Evolutionary conservation across 1,140 invertebrate species (phyloP).

Genomic region (Drosophila triauraria): DNA sequence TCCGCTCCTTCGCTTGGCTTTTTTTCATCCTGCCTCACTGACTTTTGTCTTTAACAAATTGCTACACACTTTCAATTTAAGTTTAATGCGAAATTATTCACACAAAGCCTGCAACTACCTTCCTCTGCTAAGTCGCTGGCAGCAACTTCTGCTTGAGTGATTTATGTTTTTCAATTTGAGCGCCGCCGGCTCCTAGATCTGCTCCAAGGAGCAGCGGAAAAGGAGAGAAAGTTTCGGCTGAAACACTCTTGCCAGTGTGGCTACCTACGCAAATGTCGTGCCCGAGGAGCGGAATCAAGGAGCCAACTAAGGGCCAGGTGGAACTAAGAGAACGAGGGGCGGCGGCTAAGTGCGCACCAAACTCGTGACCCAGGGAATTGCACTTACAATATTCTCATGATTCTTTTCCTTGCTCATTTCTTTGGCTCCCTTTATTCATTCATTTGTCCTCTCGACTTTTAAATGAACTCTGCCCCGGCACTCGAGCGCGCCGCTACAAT

Average conservation of each 20-base stretch:
- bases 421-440: slow-evolving; percentile 71
- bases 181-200: slow-evolving; percentile 20
- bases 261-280: slow-evolving; percentile 54
- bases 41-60: slow-evolving; percentile 81
- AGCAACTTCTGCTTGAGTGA: slow-evolving; percentile 79
- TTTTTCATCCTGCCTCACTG: slow-evolving; percentile 41
- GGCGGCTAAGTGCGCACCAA: slow-evolving; percentile 12
- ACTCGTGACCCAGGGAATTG: slow-evolving; percentile 61
- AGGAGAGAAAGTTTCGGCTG: slow-evolving; percentile 42
- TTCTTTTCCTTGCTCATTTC: slow-evolving; percentile 44
- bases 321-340: background rate
- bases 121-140: slow-evolving; percentile 18
- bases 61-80: slow-evolving; percentile 81
- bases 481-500: slow-evolving; percentile 34
- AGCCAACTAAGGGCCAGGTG: slow-evolving; percentile 21
- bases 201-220: slow-evolving; percentile 1
- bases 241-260: slow-evolving; percentile 27
- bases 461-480: slow-evolving; percentile 72
- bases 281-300: slow-evolving; percentile 45
- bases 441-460: slow-evolving; percentile 80
- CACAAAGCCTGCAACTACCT: slow-evolving; percentile 35
- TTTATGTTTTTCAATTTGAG: slow-evolving; percentile 81
- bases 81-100: slow-evolving; percentile 80
- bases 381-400: slow-evolving; percentile 49
- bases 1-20: slow-evolving; percentile 4